Evolutionary conservation across 2,113 vertebrate genomes (phyloP).

Genomic region (Rhinoptilus africanus): DNA sequence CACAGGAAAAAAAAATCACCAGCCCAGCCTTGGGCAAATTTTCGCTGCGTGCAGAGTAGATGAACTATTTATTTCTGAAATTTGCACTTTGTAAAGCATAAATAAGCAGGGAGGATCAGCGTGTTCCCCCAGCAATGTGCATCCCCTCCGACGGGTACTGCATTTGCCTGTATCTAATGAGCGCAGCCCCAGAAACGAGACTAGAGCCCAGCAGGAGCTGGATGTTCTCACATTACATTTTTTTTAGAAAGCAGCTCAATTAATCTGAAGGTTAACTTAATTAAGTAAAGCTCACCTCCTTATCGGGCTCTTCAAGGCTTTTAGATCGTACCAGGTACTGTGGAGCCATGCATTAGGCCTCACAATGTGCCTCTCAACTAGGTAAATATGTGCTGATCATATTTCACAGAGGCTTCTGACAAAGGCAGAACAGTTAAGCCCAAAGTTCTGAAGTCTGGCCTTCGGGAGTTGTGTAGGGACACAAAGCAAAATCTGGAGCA

Average conservation of each 20-base stretch:
- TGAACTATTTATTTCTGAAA: constrained; percentile 51
- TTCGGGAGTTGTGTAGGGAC: neutral
- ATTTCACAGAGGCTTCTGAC: neutral
- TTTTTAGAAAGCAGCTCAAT: neutral
- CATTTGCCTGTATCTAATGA: neutral
- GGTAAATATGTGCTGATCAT: neutral
- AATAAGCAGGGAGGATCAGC: constrained; percentile 16
- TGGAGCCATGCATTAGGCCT: neutral
- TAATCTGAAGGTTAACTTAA: constrained; percentile 47
- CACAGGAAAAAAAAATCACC: neutral
- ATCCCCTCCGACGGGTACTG: neutral
- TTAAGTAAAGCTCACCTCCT: constrained; percentile 31
- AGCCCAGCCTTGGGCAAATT: constrained; percentile 5
- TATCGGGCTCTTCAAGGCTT: neutral
- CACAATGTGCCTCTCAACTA: neutral
- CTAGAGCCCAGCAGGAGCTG: neutral
- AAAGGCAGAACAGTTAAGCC: neutral
- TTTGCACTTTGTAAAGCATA: constrained; percentile 40
- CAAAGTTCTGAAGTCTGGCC: neutral
- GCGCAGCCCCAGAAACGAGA: neutral
- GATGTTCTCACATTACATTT: neutral
- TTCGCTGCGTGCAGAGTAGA: neutral
- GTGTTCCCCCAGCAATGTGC: neutral
- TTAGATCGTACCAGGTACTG: neutral
- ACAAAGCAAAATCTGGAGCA: neutral